phyloP scores from a whole-genome alignment of 2,113 vertebrate genomes.

The Gobiocypris rarus region DNA sequence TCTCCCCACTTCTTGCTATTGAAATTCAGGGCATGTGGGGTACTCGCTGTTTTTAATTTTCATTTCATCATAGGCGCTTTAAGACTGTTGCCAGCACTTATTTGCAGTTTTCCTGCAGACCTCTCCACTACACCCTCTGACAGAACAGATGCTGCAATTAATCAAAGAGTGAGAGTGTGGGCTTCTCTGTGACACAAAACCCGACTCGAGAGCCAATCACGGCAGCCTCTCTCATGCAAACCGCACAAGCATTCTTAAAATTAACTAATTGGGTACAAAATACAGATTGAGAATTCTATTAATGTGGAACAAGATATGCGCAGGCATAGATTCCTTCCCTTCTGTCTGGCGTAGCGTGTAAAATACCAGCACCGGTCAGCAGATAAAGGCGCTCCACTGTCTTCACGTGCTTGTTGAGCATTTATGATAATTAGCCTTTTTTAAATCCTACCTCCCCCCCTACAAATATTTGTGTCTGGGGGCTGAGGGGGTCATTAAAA shows the following conservation, averaged over 20 bases:
- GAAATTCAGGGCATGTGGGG: constrained; percentile 90
- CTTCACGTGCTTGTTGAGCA: constrained; percentile 75
- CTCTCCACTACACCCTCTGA: constrained; percentile 96
- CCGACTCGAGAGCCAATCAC: constrained; percentile 68
- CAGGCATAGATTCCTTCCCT: constrained; percentile 42
- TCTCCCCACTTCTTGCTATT: constrained; percentile 69
- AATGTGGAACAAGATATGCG: constrained; percentile 61
- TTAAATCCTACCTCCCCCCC: constrained; percentile 69
- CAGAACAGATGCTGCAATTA: constrained; percentile 99
- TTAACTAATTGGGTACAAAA: constrained; percentile 75
- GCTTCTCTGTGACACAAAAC: constrained; percentile 82
- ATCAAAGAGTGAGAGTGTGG: constrained; percentile 91
- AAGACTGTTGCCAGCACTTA: constrained; percentile 97
- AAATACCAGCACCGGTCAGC: constrained; percentile 62
- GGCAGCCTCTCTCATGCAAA: constrained; percentile 64
- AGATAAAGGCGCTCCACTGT: constrained; percentile 63
- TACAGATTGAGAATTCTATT: constrained; percentile 68
- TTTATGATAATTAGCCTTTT: constrained; percentile 82
- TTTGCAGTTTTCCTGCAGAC: constrained; percentile 98
- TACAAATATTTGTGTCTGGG: constrained; percentile 49
- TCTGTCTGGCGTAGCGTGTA: constrained; percentile 38
- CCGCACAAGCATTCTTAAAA: constrained; percentile 70
- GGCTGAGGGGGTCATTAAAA: constrained; percentile 73
- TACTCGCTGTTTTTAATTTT: constrained; percentile 99
- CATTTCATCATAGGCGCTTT: constrained; percentile 99